Base-by-base conservation (phyloP, 2,797 vertebrate species). In the Syngnathus acus region DNA sequence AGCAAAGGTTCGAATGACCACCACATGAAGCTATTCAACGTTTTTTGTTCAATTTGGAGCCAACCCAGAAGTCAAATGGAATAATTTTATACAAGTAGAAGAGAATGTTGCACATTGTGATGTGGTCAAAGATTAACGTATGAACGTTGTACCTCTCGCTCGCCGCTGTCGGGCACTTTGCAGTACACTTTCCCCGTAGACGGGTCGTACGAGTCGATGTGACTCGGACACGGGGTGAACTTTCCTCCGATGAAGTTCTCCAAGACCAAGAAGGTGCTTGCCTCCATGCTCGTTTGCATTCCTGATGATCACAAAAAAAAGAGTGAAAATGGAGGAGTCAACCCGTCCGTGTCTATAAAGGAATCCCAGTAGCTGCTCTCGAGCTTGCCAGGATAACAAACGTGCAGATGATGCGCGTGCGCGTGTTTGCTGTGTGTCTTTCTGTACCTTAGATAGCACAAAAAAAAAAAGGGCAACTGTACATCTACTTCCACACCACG, bases 241-340 rank as follows among this genome's bases (percentile, higher is more conserved):
- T 86, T 91, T 2, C 97, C 97, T 16, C 85, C 93, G 40, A 99
- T 95, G 71, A 91, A 99, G 77, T 98, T 99, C 83, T 98, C 92
- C 84, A 99, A 78, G 37, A 93, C 80, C 81, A 97, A 65, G 43
- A 84, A 72, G 1, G 82, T 50, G 39, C 67, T 65, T 19, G 83
- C 74, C 40, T 75, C 83, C 14, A 62, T 62, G 13, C 21, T 45
- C 14, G 21, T 39, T 59, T 10, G 57, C 57, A 19, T 40, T 17
- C 9, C 57, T 59, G 57, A 8, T 26, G 42, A 45, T 26, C 8
- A 43, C 2, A 23, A 62, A n/a, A 62, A 23, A 45, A 23, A 5
- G 9, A 5, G 17, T 9, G 11, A 50, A 50, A 50, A n/a, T 50
- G 2, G 13, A n/a, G 19, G 9, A 51, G n/a, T 9, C 1, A 54